Percentiles rank a stretch among this genome's conserved stretches.
phyloP scores from a whole-genome alignment of 2,888 invertebrate genomes.

The Eueremaeus valkanovi region DNA sequence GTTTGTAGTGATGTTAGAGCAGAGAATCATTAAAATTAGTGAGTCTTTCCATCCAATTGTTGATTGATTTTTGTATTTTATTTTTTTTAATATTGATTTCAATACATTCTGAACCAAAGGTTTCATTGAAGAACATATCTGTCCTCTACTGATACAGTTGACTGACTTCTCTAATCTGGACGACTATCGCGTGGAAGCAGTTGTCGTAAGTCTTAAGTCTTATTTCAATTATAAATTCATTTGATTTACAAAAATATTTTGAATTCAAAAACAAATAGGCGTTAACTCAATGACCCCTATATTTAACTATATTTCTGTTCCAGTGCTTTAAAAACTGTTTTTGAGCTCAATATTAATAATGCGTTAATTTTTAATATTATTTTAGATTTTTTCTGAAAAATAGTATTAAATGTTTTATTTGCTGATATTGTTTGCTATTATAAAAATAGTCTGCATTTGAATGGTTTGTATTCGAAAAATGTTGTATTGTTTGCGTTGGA shows the following conservation, averaged over 20 bases:
- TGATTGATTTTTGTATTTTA: background rate
- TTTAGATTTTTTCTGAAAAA: background rate
- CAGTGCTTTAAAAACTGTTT: slow-evolving; percentile 46
- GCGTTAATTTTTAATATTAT: background rate
- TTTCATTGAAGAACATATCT: slow-evolving; percentile 61
- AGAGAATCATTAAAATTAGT: slow-evolving; percentile 59
- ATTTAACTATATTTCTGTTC: slow-evolving; percentile 49
- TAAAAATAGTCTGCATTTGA: slow-evolving; percentile 1
- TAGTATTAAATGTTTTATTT: background rate
- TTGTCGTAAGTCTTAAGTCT: slow-evolving; percentile 57
- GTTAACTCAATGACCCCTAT: slow-evolving; percentile 5
- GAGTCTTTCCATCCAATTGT: slow-evolving; percentile 41
- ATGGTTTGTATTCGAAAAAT: background rate
- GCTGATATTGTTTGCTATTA: background rate
- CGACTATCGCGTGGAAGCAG: slow-evolving; percentile 59
- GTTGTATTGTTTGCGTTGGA: background rate
- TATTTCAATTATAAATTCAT: background rate
- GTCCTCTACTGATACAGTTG: slow-evolving; percentile 58
- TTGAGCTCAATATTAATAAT: slow-evolving; percentile 3
- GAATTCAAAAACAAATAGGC: slow-evolving; percentile 3
- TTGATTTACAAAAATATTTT: too few species aligned
- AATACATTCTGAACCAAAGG: slow-evolving; percentile 1
- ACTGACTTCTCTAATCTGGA: slow-evolving; percentile 57
- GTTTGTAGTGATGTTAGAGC: slow-evolving; percentile 63
- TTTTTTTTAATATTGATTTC: background rate